Base-by-base conservation (phyloP, 2,888 invertebrate species). In the Sphaerophoria rueppellii region DNA sequence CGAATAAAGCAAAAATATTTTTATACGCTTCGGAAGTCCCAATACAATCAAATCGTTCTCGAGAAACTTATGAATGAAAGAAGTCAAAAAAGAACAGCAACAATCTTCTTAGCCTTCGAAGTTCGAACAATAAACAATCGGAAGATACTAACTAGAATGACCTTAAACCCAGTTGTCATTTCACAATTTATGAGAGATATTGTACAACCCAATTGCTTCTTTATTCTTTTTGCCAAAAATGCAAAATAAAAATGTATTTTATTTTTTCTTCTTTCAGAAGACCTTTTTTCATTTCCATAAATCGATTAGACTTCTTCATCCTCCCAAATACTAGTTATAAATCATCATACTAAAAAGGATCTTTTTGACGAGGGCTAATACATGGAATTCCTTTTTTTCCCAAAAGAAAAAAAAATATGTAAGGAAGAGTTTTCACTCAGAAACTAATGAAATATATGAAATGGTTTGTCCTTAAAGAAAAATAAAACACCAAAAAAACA, bases 271-370 rank as follows among this genome's bases (percentile, higher is more conserved):
- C 43, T 12, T 4, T 3, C 6, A 60, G 60, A 4, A 43, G 43
- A 9, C 9, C 6, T 12, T 34, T 32, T 0, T 43, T 43, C 24
- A 24, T 24, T 43, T 60, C 43, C 43, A 60, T 43, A 60, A 60
- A 60, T 60, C 60, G 60, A 60, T 60, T 43, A 60, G 40, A 60
- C 60, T 7, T 60, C 60, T 43, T 60, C 4, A 43, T 43, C 12
- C 24, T 43, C 24, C 7, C 1, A 24, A 60, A 43, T 60, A 58
- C n/a, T 24, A 60, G 40, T 24, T 40, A 60, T 40, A 40, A 60
- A 24, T 40, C 37, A 58, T 58, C 11, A 58, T 40, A 43, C 43
- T 43, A 7, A 43, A 9, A 12, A 43, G 11, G 9, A 40, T 7
- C 43, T 58, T 35, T 11, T 46, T 6, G 43, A 9, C 40, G 11